Evolutionary conservation across 2,113 vertebrate species (phyloP), one percentile per base, ranked within the genome.

Genomic region (Brachionichthys hirsutus): DNA sequence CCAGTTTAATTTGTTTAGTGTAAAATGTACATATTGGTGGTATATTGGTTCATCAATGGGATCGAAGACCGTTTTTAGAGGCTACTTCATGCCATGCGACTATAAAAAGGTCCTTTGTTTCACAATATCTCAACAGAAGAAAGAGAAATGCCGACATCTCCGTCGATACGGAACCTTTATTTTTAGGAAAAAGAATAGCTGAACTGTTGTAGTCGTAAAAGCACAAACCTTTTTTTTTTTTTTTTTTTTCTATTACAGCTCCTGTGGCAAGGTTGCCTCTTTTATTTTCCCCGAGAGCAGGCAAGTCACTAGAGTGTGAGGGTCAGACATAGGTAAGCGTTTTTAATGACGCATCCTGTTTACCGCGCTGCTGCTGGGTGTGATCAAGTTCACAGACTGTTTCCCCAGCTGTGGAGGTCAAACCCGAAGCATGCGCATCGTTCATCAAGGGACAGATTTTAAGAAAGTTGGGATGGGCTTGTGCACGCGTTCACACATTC

Each of bases 341-440:
- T 90, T 80, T 92, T 93, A 92, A 91, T 92, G 90, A 91, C 82
- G 70, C 90, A 91, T 92, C 92, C 92, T 92, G 92, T 93, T 94
- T 93, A 92, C 89, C 51, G 49, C 60, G 36, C 89, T 89, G 83
- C 86, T 91, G 59, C 89, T 93, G 92, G 93, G 91, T 92, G 90
- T 88, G 85, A 92, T 91, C 91, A 82, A 77, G 47, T 71, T 66
- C 60, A 38, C 65, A 79, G 55, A 77, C 74, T 65, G 57, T 80
- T 83, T 83, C 78, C 65, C 52, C 80, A 84, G 79, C 73, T 78
- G 79, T 70, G 65, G 62, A 72, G 53, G 38, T 36, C 69, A 61
- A 52, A 63, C 38, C 65, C 44, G 55, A 72, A 75, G 49, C 49
- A 55, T 67, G 53, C 67, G 14, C 55, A 17, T 14, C 36, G 69